Base-by-base conservation (phyloP, 2,888 invertebrate species). In the Ecdyonurus torrentis region DNA sequence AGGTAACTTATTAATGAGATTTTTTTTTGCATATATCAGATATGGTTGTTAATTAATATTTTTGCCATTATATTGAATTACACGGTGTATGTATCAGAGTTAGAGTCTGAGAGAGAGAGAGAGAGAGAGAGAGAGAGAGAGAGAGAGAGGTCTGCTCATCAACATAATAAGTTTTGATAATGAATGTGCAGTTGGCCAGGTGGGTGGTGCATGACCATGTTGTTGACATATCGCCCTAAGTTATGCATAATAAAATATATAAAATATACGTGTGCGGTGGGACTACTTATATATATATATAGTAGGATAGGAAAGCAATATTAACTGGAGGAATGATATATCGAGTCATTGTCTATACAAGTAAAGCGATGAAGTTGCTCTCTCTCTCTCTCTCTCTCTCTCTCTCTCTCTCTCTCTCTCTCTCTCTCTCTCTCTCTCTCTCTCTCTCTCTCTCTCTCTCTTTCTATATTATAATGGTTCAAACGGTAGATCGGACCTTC, bases 261-360 rank as follows among this genome's bases (percentile, higher is more conserved):
- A 15, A 15, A 37, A 37, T 10, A 37, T 15, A 37, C 5, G 37
- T 15, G 5, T 5, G 37, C 7, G 37, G 37, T 10, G 37, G 7
- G 37, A 37, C 37, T 15, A 37, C 5, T 5, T 5, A 37, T 10
- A 10, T 10, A 10, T 37, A 37, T 37, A 37, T n/a, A n/a, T n/a
- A n/a, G n/a, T n/a, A n/a, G n/a, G n/a, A n/a, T 37, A 37, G 37
- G 37, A 37, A 37, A 37, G 37, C 37, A 37, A 37, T 37, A n/a
- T n/a, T n/a, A 37, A 37, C 37, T 37, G 5, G 37, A 15, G 7
- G 7, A 37, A 55, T 55, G 55, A 55, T 55, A 55, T 55, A 55
- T 55, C 55, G 55, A 55, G 55, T n/a, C 55, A 55, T 55, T 55
- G 55, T 55, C 55, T 55, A n/a, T 55, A 18, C 50, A 37, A 37